A percentile compares a stretch with the other conserved stretches of the same genome.
These are phyloP conservation scores for Vandiemenella viatica DNA, from an alignment of 2,888 invertebrate genomes.

Conservation along the genomic window DNA sequence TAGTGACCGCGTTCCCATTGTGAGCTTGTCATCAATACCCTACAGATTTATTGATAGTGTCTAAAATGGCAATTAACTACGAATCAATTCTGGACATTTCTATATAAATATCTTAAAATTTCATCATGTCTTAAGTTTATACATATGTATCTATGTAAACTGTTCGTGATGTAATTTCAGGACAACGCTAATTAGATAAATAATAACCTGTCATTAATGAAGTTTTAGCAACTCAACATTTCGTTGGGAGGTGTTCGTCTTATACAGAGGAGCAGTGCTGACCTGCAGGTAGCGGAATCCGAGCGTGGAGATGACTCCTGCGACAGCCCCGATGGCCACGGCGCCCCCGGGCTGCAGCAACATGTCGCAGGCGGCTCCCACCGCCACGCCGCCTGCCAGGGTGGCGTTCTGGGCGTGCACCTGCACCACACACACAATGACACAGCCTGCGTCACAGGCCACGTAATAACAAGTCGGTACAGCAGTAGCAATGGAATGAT, in stretches of 20 bases:
- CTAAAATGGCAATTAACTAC: too few relatives aligned
- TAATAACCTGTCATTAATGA: too few relatives aligned
- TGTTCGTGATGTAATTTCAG: too few relatives aligned
- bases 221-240: too few relatives aligned
- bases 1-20: too few relatives aligned
- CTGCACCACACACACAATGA: slow-evolving; percentile 21
- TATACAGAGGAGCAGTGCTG: slow-evolving; percentile 2
- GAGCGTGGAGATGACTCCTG: slow-evolving; percentile 61
- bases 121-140: too few relatives aligned
- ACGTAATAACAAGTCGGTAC: not conserved
- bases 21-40: too few relatives aligned
- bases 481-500: not conserved
- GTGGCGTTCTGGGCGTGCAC: slow-evolving; percentile 88
- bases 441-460: not conserved
- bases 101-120: too few relatives aligned
- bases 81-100: too few relatives aligned
- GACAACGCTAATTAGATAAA: too few relatives aligned
- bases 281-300: slow-evolving; percentile 58
- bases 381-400: slow-evolving; percentile 82
- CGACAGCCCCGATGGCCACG: slow-evolving; percentile 58
- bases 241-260: not conserved
- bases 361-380: slow-evolving; percentile 68
- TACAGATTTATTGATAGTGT: too few relatives aligned
- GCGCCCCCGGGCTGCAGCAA: slow-evolving; percentile 73
- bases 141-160: too few relatives aligned